Evolutionary conservation across 92 coral and sea anemone species (phyloP), one percentile per base, ranked within the genome.

Genomic region (Blastomussa wellsi): DNA sequence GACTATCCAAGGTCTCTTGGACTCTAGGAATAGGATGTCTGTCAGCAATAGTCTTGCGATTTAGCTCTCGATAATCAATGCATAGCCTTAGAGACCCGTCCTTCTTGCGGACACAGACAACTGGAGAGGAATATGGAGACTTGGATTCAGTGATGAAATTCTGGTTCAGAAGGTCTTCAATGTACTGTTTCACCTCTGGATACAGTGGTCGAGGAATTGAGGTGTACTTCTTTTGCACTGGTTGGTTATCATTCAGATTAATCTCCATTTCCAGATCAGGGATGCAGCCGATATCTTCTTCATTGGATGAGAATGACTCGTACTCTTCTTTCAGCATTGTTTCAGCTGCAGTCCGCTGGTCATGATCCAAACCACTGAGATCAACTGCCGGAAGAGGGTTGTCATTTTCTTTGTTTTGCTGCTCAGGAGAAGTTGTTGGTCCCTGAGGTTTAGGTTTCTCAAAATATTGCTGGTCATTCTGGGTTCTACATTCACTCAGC

Each of bases 381-480:
- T 49, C 68, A 72, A 82, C 79, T 71, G 79, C 79, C 48, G 86
- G 86, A 14, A 82, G 79, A 53, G 24, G 71, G 71, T 82, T 82
- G 39, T 32, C 0, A 12, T 71, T 47, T 49, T 5, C 79, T 24
- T 20, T 26, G 35, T 35, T 14, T 72, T 82, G 86, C 57, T 82
- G 66, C 72, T 0, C 0, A 22, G 72, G 10, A n/a, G 28, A 6
- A 51, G 78, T 35, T 10, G 14, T 28, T 12, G 51, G 17, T 20
- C 38, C 79, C 15, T 11, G 86, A 14, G 15, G 66, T 8, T 72
- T 24, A 12, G 49, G 70, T 68, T 81, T 2, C 78, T 81, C 69
- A 22, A 28, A 39, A 31, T 48, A 47, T 49, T 48, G 36, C 19
- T 24, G 35, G 38, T 13, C 32, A 22, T 33, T 29, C 26, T 24